phyloP scores from a whole-genome alignment of 2,888 invertebrate genomes.

The Apodemia duryi region DNA sequence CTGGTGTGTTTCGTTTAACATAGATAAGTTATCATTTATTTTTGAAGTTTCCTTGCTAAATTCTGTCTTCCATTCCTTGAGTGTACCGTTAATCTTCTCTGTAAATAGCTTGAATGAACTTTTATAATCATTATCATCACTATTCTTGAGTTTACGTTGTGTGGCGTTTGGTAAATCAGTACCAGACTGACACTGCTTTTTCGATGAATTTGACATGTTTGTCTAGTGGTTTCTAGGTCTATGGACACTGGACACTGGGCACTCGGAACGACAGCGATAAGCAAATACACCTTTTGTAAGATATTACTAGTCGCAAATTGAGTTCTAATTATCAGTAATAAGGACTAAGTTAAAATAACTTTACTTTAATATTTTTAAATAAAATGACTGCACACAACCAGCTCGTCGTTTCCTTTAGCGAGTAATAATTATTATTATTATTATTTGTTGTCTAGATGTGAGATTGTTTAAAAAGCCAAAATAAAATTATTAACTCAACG shows the following conservation, averaged over 20 bases:
- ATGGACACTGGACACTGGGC: neutral
- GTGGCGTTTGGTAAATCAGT: neutral
- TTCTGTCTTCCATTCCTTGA: neutral
- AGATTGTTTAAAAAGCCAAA: no score
- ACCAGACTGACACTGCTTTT: neutral
- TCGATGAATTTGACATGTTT: neutral
- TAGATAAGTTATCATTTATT: neutral
- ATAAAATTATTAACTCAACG: no score
- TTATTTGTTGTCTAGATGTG: no score
- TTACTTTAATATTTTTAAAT: no score
- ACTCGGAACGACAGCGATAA: no score
- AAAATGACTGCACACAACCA: no score
- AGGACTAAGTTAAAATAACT: no score
- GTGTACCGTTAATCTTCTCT: neutral
- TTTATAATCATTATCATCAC: neutral
- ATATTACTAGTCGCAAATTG: no score
- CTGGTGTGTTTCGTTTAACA: neutral
- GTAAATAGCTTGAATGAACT: neutral
- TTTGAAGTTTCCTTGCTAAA: neutral
- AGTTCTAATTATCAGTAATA: no score
- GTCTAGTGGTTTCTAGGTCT: neutral
- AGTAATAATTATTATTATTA: no score
- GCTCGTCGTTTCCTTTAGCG: no score
- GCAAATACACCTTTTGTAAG: no score
- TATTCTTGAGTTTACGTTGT: neutral